phyloP scores from a whole-genome alignment of 2,797 vertebrate genomes.

The Antennarius maculatus region DNA sequence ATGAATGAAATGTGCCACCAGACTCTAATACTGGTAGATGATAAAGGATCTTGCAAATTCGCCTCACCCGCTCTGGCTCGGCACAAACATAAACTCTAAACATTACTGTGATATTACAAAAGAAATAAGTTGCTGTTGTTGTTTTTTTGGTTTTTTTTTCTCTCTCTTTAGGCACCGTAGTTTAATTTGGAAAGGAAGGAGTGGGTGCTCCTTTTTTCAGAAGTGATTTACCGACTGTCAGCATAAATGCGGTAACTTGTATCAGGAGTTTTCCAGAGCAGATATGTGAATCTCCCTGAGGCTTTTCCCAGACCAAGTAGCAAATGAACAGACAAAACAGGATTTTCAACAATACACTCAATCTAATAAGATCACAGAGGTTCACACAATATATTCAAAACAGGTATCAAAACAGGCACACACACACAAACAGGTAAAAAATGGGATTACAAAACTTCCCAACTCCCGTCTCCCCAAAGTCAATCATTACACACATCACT shows the following conservation, averaged over 20 bases:
- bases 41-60: neutral
- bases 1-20: neutral
- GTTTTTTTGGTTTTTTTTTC: too few relatives aligned
- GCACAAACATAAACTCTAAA: constrained; percentile 5
- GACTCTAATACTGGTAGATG: neutral
- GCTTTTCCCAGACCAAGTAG: constrained; percentile 9
- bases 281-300: constrained; percentile 38
- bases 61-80: neutral
- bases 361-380: constrained; percentile 21
- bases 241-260: constrained; percentile 49
- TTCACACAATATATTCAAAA: constrained; percentile 17
- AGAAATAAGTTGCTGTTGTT: neutral
- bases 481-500: constrained; percentile 51
- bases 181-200: constrained; percentile 37
- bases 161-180: constrained; percentile 22
- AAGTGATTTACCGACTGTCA: constrained; percentile 50
- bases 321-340: constrained; percentile 31
- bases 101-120: constrained; percentile 11
- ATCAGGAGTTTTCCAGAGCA: constrained; percentile 45
- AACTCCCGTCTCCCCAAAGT: constrained; percentile 22
- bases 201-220: constrained; percentile 29
- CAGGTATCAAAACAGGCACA: neutral
- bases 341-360: constrained; percentile 17
- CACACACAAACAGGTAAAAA: neutral
- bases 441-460: constrained; percentile 30